Evolutionary conservation across 1,140 invertebrate species (phyloP).

Genomic region (Tenebrio molitor): DNA sequence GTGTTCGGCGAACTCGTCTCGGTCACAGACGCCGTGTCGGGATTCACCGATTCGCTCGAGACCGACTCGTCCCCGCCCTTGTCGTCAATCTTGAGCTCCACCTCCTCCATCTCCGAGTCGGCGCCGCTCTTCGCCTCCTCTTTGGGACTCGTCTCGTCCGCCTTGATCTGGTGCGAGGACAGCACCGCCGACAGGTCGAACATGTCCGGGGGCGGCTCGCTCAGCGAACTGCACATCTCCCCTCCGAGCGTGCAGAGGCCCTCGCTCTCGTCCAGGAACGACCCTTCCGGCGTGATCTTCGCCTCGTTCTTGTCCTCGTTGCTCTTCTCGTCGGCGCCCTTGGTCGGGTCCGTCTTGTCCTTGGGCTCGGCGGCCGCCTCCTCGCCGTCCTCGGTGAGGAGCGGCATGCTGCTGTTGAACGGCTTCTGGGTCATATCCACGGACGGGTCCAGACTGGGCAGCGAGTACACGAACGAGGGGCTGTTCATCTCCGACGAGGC

Average conservation of each 20-base stretch:
- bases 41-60: slow-evolving; percentile 44
- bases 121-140: slow-evolving; percentile 8
- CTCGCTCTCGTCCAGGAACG: slow-evolving; percentile 51
- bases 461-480: slow-evolving; percentile 60
- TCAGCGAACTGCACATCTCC: slow-evolving; percentile 64
- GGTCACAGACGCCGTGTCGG: slow-evolving; percentile 44
- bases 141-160: background rate
- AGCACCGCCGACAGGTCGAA: slow-evolving; percentile 60
- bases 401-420: slow-evolving; percentile 61
- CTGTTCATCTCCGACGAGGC: slow-evolving; percentile 61
- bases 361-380: slow-evolving; percentile 27
- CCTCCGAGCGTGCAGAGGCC: slow-evolving; percentile 60
- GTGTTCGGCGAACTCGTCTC: slow-evolving; percentile 52
- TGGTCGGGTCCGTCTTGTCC: background rate
- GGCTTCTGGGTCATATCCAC: slow-evolving; percentile 59
- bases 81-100: slow-evolving; percentile 11
- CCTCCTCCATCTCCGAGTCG: slow-evolving; percentile 9
- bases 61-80: slow-evolving; percentile 49
- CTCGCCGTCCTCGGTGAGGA: slow-evolving; percentile 58
- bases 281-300: background rate
- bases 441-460: slow-evolving; percentile 61
- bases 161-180: slow-evolving; percentile 11
- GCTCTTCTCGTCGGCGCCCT: background rate
- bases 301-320: background rate
- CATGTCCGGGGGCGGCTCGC: slow-evolving; percentile 66